A percentile compares a stretch with the other conserved stretches of the same genome.
phyloP scores from a whole-genome alignment of 1,140 invertebrate genomes.

The Acromyrmex charruanus region DNA sequence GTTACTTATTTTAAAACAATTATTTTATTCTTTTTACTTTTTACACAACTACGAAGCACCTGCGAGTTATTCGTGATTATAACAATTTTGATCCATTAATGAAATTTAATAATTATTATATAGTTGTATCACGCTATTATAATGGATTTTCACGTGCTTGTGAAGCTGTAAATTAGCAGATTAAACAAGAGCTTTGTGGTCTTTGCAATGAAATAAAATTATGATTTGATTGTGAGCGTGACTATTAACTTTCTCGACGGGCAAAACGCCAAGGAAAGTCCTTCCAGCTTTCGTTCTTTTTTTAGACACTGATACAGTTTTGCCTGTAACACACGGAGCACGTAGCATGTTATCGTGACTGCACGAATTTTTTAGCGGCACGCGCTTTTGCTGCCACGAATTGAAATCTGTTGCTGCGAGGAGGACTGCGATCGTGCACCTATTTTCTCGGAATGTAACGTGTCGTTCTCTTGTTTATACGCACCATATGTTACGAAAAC shows the following conservation, averaged over 20 bases:
- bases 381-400: constrained; percentile 14
- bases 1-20: not conserved
- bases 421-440: not conserved
- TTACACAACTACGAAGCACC: not conserved
- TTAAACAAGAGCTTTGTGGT: not conserved
- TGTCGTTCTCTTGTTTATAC: constrained; percentile 10
- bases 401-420: constrained; percentile 33
- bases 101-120: constrained; percentile 4
- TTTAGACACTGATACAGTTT: constrained; percentile 40
- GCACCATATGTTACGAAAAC: not conserved
- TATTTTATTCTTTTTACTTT: not conserved
- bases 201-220: constrained; percentile 6
- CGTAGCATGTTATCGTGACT: constrained; percentile 26
- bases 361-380: constrained; percentile 16
- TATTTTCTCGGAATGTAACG: constrained; percentile 24
- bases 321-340: constrained; percentile 6
- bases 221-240: constrained; percentile 15
- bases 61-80: not conserved
- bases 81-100: not conserved
- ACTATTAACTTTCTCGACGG: constrained; percentile 22
- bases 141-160: constrained; percentile 3
- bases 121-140: not conserved
- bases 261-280: not conserved
- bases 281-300: not conserved
- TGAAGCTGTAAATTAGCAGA: constrained; percentile 12